Base-by-base conservation (phyloP, 2,797 vertebrate species). In the Acanthiza pusilla region DNA sequence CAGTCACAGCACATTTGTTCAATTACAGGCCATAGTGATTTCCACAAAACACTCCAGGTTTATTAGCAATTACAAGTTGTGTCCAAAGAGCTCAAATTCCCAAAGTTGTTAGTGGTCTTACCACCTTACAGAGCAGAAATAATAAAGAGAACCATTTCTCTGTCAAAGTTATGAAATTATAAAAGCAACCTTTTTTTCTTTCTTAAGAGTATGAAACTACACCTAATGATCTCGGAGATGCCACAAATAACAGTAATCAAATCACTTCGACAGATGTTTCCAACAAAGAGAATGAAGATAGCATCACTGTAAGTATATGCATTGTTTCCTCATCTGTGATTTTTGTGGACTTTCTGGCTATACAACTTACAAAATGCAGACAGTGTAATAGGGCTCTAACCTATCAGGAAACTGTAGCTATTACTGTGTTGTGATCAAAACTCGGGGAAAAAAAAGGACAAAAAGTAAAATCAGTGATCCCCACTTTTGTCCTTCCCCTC, bases 291-390 rank as follows among this genome's bases (percentile, higher is more conserved):
- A 98, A 97, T 85, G 98, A 99, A 97, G 99, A 99, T 91, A 98
- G 98, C 96, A 98, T 99, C 63, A 99, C 99, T 96, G 99, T 99
- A 98, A 99, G 99, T 99, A 86, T 58, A 80, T 62, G 84, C 30
- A 38, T 76, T 70, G 60, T 87, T 97, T 86, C 71, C 62, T 95
- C 51, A 47, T 85, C 67, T 79, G 53, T 62, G 51, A 78, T 80
- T 63, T 83, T 53, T 70, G 78, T 3, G 26, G 83, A 65, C 50
- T 78, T 76, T 50, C 85, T 74, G 29, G 10, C 45, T 85, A 4
- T 25, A 21, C 11, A 60, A 70, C 42, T 78, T 16, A 40, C 1
- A 67, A 70, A 43, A 47, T 65, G 25, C 0, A 17, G 30, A 36
- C 51, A 9, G 32, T 40, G 4, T 36, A 85, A 68, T 14, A 66